Evolutionary conservation across 2,888 invertebrate genomes (phyloP).

Genomic region (Melieria omissa): DNA sequence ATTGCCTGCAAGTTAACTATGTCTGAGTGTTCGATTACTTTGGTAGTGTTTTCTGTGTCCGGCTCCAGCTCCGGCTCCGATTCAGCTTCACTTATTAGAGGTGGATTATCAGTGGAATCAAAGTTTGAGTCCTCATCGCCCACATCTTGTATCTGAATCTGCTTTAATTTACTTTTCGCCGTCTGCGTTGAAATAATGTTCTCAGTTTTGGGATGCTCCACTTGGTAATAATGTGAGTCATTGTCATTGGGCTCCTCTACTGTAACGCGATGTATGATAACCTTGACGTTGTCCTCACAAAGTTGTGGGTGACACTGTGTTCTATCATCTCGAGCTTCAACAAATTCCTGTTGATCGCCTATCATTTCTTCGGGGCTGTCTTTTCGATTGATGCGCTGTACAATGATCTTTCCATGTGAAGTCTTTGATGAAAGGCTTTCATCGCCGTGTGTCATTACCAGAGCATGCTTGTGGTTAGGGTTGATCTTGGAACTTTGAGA

Average conservation of each 20-base stretch:
- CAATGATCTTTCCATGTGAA: background rate
- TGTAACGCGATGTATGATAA: slow-evolving; percentile 33
- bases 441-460: too few species aligned
- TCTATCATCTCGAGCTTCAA: too few species aligned
- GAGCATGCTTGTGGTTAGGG: too few species aligned
- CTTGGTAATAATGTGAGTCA: background rate
- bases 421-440: too few species aligned
- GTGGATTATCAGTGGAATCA: slow-evolving; percentile 67
- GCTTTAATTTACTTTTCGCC: slow-evolving; percentile 9
- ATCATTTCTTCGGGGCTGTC: slow-evolving; percentile 1
- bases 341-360: background rate
- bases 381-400: background rate
- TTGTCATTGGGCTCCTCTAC: background rate
- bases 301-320: background rate
- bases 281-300: slow-evolving; percentile 12
- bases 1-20: slow-evolving; percentile 42
- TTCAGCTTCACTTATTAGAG: slow-evolving; percentile 73
- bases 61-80: slow-evolving; percentile 67
- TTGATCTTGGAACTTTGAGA: too few species aligned
- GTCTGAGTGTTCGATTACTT: slow-evolving; percentile 42
- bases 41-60: slow-evolving; percentile 47
- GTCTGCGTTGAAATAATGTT: too few species aligned
- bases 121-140: slow-evolving; percentile 62
- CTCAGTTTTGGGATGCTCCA: slow-evolving; percentile 46
- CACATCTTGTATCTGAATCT: slow-evolving; percentile 62